Conservation (phyloP, 2,113 vertebrate genomes). For the Chamaea fasciata region DNA sequence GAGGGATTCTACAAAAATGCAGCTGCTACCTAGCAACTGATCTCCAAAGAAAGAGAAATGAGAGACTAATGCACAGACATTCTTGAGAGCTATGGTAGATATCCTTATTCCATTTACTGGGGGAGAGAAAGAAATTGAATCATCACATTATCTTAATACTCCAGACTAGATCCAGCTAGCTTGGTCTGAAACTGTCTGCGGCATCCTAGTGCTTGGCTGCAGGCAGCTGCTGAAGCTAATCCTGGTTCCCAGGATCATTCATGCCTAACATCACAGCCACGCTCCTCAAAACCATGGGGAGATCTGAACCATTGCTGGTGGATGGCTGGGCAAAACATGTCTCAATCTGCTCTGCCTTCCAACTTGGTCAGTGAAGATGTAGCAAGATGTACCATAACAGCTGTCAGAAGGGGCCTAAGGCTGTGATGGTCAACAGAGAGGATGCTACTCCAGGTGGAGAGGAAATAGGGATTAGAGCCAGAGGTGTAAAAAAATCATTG, state of each 20-base stretch:
- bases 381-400: accelerated
- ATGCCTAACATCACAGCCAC: background rate
- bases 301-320: background rate
- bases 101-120: background rate
- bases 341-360: background rate
- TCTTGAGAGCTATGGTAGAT: background rate
- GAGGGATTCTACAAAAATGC: background rate
- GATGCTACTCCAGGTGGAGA: background rate
- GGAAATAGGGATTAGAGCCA: background rate
- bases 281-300: background rate
- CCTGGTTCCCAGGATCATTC: background rate
- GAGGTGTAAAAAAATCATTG: background rate
- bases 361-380: background rate
- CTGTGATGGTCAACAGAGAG: background rate
- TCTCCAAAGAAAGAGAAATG: background rate
- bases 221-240: background rate
- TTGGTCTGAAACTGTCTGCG: background rate
- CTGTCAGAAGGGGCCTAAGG: background rate
- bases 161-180: background rate
- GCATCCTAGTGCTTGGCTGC: background rate
- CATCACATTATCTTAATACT: background rate
- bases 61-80: background rate
- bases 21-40: background rate
- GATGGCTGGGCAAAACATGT: background rate
- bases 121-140: background rate